A percentile compares a stretch with the other conserved stretches of the same genome.
phyloP scores from a whole-genome alignment of 2,797 vertebrate genomes.

The Argentina silus region DNA sequence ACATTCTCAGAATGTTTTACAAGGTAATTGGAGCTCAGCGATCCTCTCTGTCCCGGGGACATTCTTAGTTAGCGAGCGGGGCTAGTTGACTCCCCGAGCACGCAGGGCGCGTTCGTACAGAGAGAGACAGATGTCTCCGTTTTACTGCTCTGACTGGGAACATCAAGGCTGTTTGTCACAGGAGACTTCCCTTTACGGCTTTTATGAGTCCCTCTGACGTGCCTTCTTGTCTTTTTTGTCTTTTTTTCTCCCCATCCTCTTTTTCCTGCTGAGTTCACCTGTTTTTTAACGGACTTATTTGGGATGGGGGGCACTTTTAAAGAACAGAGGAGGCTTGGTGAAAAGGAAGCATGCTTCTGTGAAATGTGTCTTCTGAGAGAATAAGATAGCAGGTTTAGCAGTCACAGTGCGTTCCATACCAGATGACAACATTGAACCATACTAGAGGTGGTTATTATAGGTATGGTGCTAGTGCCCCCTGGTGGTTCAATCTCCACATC shows the following conservation, averaged over 20 bases:
- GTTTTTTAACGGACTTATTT: slow-evolving; percentile 57
- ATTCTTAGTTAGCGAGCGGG: too few relatives aligned
- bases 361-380: slow-evolving; percentile 44
- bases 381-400: slow-evolving; percentile 45
- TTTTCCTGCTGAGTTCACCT: slow-evolving; percentile 66
- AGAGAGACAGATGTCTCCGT: slow-evolving; percentile 20
- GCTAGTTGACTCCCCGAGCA: not conserved
- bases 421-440: too few relatives aligned
- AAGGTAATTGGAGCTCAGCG: not conserved
- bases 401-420: not conserved
- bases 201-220: slow-evolving; percentile 76
- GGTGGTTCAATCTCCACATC: slow-evolving; percentile 42
- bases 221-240: slow-evolving; percentile 64
- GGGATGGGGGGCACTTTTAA: slow-evolving; percentile 50
- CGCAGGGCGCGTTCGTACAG: not conserved
- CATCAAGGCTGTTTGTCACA: slow-evolving; percentile 53
- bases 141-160: slow-evolving; percentile 49
- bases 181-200: slow-evolving; percentile 64
- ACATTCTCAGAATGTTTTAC: not conserved
- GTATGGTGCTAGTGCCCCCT: slow-evolving; percentile 72
- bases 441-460: slow-evolving; percentile 39
- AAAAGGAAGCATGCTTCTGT: slow-evolving; percentile 58
- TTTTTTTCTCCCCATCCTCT: slow-evolving; percentile 52
- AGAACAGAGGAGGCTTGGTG: slow-evolving; percentile 60
- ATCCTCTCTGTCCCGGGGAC: too few relatives aligned